Evolutionary conservation across 2,888 invertebrate species (phyloP), one percentile per base, ranked within the genome.

Genomic region (Euzophera pinguis): DNA sequence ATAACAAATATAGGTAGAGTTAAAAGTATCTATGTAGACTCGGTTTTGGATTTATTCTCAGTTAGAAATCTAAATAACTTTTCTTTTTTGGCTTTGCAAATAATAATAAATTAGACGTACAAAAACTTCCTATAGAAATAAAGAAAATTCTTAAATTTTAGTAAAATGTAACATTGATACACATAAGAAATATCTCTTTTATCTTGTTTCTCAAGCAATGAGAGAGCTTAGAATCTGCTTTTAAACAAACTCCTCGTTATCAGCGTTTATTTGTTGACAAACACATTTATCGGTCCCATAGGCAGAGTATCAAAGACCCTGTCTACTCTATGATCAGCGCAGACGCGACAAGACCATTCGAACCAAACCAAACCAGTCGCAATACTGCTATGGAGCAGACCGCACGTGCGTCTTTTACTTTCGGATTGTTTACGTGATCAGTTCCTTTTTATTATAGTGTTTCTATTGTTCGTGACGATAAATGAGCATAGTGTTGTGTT

Each of bases 401-500:
- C 52, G 61, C 52, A 67, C 69, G 78, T 65, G 7, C 34, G 50
- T 29, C 41, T 48, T 45, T 38, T 53, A 57, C 53, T 57, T 59
- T 59, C 16, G 58, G 53, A 59, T 67, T 73, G 72, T 78, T 77
- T 76, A 81, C 81, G 81, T 76, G 72, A 78, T 67, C 67, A 60
- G 54, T 62, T 64, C 62, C 62, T 65, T 57, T 60, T 54, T 61
- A 67, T 67, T 67, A 57, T 64, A 62, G 51, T 45, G 49, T 51
- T 49, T 58, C 61, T 61, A 63, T 63, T 69, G 54, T 55, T 38
- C 49, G 62, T 71, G 65, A 62, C 63, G 62, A 57, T 69, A 61
- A 62, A 69, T 70, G 64, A 55, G 63, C 56, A 55, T 53, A 62
- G 62, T 63, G 65, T 54, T 37, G 47, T 48, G 48, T 41, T 14